These are phyloP conservation scores for Epinephelus coioides DNA, from an alignment of 2,797 vertebrate species.

Conservation along the genomic window DNA sequence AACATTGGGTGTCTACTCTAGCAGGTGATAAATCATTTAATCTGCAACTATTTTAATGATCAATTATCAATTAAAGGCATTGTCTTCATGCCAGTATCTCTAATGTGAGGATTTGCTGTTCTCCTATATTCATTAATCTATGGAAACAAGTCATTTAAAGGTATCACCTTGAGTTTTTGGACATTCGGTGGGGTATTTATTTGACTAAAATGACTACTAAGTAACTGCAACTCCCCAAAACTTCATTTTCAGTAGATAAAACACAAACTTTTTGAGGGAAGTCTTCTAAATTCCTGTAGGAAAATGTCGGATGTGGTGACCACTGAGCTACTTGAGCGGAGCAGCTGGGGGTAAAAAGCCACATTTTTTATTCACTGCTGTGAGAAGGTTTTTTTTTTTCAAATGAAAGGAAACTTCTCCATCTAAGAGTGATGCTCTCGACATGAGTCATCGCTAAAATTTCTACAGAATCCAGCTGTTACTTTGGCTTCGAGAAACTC, in stretches of 20 bases:
- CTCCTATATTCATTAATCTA: neutral
- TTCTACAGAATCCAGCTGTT: conserved; percentile 55
- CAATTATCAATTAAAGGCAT: no score
- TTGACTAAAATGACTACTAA: neutral
- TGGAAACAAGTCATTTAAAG: neutral
- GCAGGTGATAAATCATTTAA: no score
- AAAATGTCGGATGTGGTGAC: conserved; percentile 21
- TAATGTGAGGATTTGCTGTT: neutral
- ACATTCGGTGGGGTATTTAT: neutral
- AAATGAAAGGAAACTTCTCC: conserved; percentile 34
- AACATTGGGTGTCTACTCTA: no score
- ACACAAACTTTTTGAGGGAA: neutral
- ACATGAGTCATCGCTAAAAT: conserved; percentile 37
- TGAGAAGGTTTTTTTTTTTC: conserved; percentile 19
- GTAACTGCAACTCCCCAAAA: neutral
- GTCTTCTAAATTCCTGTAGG: conserved; percentile 15
- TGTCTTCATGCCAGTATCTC: neutral
- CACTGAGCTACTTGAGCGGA: conserved; percentile 24
- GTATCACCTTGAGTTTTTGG: neutral
- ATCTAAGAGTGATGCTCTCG: conserved; percentile 43
- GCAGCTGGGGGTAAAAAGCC: conserved; percentile 40
- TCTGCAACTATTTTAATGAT: no score
- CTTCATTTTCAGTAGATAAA: neutral
- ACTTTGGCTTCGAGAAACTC: conserved; percentile 41
- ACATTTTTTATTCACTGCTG: conserved; percentile 25